A percentile compares a stretch with the other conserved stretches of the same genome.
phyloP scores from a whole-genome alignment of 2,888 invertebrate species.

The Patella depressa region DNA sequence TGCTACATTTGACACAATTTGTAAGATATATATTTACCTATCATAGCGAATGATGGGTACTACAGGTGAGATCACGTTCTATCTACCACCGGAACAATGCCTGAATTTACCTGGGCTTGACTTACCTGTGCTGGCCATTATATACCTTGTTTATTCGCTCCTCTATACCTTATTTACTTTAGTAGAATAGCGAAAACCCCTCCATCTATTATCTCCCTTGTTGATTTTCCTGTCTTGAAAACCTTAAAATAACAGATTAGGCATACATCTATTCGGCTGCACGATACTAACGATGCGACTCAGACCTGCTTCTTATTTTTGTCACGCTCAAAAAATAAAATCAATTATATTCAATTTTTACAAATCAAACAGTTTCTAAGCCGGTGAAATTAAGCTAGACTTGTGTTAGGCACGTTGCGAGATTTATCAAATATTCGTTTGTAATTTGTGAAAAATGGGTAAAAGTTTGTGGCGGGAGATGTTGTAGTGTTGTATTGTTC shows the following conservation, averaged over 20 bases:
- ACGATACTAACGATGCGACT: constrained; percentile 5
- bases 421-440: constrained; percentile 23
- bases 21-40: constrained; percentile 5
- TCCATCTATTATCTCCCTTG: not conserved
- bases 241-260: constrained; percentile 7
- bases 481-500: not conserved
- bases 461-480: not conserved
- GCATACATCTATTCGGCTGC: constrained; percentile 15
- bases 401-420: constrained; percentile 23
- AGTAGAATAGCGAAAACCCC: not conserved
- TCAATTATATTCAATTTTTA: constrained; percentile 27
- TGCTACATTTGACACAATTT: constrained; percentile 2
- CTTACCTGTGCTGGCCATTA: too few relatives aligned
- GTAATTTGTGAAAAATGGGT: not conserved
- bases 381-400: constrained; percentile 17
- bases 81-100: too few relatives aligned
- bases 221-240: constrained; percentile 21
- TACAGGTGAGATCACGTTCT: too few relatives aligned
- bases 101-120: too few relatives aligned
- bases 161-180: not conserved
- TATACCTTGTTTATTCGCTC: too few relatives aligned
- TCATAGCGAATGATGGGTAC: too few relatives aligned
- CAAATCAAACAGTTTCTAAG: constrained; percentile 27
- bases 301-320: not conserved
- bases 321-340: constrained; percentile 25